Evolutionary conservation across 2,888 invertebrate genomes (phyloP).

Genomic region (Drosophila atripex): DNA sequence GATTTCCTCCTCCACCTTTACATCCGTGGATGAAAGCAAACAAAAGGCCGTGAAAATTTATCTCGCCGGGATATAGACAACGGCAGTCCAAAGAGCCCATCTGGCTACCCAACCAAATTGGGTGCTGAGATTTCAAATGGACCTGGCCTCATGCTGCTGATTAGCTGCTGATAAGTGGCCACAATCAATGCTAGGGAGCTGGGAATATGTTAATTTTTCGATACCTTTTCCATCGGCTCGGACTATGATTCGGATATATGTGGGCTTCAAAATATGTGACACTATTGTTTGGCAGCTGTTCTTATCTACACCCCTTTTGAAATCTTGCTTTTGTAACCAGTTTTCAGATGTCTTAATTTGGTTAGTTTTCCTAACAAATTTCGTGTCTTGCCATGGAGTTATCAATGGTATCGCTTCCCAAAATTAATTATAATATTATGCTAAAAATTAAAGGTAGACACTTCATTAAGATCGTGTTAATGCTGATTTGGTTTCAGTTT

Average conservation of each 20-base stretch:
- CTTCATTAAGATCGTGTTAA: conserved; percentile 71
- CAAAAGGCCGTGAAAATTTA: conserved; percentile 63
- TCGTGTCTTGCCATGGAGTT: conserved; percentile 44
- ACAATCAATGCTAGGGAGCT: conserved; percentile 55
- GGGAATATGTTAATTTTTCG: conserved; percentile 63
- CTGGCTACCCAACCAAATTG: conserved; percentile 62
- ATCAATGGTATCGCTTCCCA: conserved; percentile 52
- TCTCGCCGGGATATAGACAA: conserved; percentile 43
- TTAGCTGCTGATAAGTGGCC: conserved; percentile 76
- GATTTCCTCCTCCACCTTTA: conserved; percentile 4
- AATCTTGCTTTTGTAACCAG: conserved; percentile 40
- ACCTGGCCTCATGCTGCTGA: conserved; percentile 68
- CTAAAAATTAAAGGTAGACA: conserved; percentile 58
- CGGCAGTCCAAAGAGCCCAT: conserved; percentile 36
- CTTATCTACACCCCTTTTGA: conserved; percentile 41
- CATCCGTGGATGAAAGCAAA: conserved; percentile 28
- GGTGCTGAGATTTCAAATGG: conserved; percentile 76
- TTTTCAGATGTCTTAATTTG: conserved; percentile 63
- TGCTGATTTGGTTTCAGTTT: conserved; percentile 34
- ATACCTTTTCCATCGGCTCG: conserved; percentile 5
- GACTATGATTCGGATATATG: conserved; percentile 26
- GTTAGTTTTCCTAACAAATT: conserved; percentile 44
- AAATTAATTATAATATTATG: conserved; percentile 60
- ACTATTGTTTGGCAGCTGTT: conserved; percentile 54
- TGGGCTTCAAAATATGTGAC: conserved; percentile 60